A percentile compares a stretch with the other conserved stretches of the same genome.
Conservation (phyloP, 2,113 vertebrate species). For the Edolisoma coerulescens region DNA sequence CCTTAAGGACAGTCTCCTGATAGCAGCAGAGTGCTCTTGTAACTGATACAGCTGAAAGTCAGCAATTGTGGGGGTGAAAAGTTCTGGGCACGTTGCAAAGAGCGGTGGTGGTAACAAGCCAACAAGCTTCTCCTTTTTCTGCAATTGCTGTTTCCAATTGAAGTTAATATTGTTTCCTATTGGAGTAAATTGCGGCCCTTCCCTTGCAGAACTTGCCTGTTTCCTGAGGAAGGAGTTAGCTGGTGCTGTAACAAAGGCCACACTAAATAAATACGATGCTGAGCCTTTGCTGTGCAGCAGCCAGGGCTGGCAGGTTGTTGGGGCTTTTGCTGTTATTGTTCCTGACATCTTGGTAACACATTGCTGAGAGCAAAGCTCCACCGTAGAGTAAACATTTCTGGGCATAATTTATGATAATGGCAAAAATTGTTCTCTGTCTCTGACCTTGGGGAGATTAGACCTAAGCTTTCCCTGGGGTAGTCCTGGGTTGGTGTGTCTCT, state of each 20-base stretch:
- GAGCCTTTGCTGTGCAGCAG: not conserved
- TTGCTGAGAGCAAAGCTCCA: not conserved
- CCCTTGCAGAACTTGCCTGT: not conserved
- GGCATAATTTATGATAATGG: constrained; percentile 13
- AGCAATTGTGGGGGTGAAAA: not conserved
- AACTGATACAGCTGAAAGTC: not conserved
- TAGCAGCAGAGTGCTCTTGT: not conserved
- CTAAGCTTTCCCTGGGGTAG: not conserved
- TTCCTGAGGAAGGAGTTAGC: constrained; percentile 59
- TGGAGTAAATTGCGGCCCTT: not conserved
- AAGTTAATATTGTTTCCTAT: constrained; percentile 52
- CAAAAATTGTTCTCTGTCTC: constrained; percentile 18
- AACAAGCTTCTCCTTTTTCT: not conserved
- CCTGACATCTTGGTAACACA: not conserved
- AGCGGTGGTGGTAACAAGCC: not conserved
- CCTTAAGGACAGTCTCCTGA: not conserved
- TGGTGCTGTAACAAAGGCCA: constrained; percentile 30
- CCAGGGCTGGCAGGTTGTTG: not conserved
- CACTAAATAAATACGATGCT: not conserved
- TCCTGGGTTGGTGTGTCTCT: not conserved
- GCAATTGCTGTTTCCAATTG: constrained; percentile 6
- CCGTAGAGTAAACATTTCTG: not conserved
- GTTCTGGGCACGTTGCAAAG: not conserved
- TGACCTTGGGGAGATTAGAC: not conserved
- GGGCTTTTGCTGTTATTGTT: constrained; percentile 32